phyloP scores from a whole-genome alignment of 1,140 invertebrate genomes.

The Periplaneta americana region DNA sequence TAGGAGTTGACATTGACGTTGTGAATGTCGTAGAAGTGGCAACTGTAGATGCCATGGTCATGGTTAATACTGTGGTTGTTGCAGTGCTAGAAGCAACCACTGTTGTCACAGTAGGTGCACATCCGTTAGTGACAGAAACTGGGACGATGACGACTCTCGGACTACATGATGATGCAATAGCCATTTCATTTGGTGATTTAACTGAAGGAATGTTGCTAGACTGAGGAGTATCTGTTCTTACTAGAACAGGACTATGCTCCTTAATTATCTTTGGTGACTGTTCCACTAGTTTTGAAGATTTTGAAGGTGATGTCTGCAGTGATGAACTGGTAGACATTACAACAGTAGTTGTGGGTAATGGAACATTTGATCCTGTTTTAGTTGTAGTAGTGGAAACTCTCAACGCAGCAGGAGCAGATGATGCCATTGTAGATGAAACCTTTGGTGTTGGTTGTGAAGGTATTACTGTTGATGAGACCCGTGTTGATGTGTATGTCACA shows the following conservation, averaged over 20 bases:
- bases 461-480: background rate
- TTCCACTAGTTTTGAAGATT: background rate
- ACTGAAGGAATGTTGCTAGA: background rate
- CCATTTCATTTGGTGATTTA: background rate
- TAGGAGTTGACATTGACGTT: background rate
- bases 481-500: background rate
- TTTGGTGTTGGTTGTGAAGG: background rate
- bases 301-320: background rate
- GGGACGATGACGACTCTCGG: background rate
- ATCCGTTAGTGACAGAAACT: background rate
- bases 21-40: slow-evolving; percentile 9
- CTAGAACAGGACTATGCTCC: background rate
- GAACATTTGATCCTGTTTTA: background rate
- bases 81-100: slow-evolving; percentile 14
- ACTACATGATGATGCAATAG: background rate
- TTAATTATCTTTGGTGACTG: slow-evolving; percentile 1
- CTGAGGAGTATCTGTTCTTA: background rate
- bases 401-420: background rate
- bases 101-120: slow-evolving; percentile 11
- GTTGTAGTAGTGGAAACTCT: background rate
- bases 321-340: background rate
- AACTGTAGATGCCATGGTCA: slow-evolving; percentile 13
- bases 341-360: background rate
- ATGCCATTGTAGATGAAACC: background rate
- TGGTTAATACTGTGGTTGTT: slow-evolving; percentile 21